Percentiles rank a stretch among this genome's conserved stretches.
Conservation (phyloP, 2,888 invertebrate species). For the Clusia tigrina region DNA sequence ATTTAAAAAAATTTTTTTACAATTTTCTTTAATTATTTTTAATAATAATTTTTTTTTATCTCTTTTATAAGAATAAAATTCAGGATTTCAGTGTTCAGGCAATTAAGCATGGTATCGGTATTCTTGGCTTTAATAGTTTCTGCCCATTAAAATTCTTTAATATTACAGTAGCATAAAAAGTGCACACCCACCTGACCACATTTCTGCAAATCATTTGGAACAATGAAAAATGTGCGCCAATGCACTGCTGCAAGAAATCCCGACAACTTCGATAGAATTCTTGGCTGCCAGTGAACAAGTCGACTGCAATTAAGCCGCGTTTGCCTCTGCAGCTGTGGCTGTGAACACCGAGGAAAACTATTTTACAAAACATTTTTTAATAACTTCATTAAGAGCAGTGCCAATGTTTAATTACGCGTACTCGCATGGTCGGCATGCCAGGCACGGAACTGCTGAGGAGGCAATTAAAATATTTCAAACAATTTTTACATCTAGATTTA, state of each 20-base stretch:
- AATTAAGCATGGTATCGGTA: too few species aligned
- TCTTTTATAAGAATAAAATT: too few species aligned
- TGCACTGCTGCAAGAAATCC: too few species aligned
- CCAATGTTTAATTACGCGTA: neutral
- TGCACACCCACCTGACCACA: neutral
- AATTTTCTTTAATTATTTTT: too few species aligned
- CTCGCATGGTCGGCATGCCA: too few species aligned
- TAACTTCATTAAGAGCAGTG: neutral
- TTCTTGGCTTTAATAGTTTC: too few species aligned
- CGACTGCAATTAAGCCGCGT: slow-evolving; percentile 43
- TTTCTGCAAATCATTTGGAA: neutral
- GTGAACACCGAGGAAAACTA: too few species aligned
- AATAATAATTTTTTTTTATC: too few species aligned
- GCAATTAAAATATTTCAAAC: neutral
- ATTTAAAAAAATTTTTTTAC: too few species aligned
- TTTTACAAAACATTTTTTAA: too few species aligned
- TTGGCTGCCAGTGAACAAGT: slow-evolving; percentile 50
- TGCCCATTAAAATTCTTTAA: neutral
- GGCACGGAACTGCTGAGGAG: neutral
- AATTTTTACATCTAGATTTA: too few species aligned
- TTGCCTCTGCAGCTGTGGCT: slow-evolving; percentile 29
- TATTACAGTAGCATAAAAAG: neutral
- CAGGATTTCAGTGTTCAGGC: too few species aligned
- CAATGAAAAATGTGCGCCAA: neutral
- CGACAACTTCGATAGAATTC: slow-evolving; percentile 56